Base-by-base conservation (phyloP, 35 echinoderm and acorn worm genomes). In the Eucidaris tribuloides region DNA sequence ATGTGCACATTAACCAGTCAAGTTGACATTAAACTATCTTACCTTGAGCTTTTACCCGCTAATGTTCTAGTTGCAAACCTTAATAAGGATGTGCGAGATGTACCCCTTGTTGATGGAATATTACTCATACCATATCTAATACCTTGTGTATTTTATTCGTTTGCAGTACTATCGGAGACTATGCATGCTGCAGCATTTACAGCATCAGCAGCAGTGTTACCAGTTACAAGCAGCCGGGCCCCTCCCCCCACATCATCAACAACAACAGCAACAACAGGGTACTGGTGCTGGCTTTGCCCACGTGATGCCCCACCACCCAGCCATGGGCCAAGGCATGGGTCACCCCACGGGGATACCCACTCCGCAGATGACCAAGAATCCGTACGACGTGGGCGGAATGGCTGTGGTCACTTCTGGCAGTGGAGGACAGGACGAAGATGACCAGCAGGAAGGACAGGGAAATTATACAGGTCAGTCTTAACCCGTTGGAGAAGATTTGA, bases 171-270 rank as follows among this genome's bases (percentile, higher is more conserved):
- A 74, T 36, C 38, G 68, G 25, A 74, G 68, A 19, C n/a, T 74
- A 7, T 74, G 68, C 20, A 38, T 74, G 68, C 29, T 74, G 4
- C 68, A 74, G 68, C 68, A 74, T n/a, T 34, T 64, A 2, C 33
- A 41, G 44, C n/a, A n/a, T n/a, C 68, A 74, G 28, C 68, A 74
- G 17, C 68, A 74, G 34, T 74, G 68, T 40, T 74, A 74, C 68
- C 68, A 74, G 18, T 74, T 41, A 7, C 68, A 27, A 24, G 68
- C 68, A 44, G 28, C 68, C 5, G 68, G 34, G 7, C 35, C 36
- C 3, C 2, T 38, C 15, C 68, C 68, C 68, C 33, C 24, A 24
- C 68, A 74, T 0, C 68, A 74, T 7, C 66, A 72, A 2, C 64
- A 68, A 1, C 59, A 3, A 15, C 32, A 42, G 68, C 39, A 52